These are phyloP conservation scores for Macheiramphus alcinus DNA, from an alignment of 2,113 vertebrate genomes.

Conservation along the genomic window DNA sequence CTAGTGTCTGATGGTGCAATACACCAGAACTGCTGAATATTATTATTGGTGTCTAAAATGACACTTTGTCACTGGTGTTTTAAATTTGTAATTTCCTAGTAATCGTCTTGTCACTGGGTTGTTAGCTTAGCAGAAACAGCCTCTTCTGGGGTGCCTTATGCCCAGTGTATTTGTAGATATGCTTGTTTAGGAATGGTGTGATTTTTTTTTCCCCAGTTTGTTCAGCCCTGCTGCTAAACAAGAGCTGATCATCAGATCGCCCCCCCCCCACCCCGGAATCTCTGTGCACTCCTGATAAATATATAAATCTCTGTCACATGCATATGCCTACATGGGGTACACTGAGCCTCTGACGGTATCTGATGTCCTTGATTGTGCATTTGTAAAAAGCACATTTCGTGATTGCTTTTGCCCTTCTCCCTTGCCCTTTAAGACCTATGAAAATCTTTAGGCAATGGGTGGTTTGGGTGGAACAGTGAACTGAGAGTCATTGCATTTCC, in stretches of 20 bases:
- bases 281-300: background rate
- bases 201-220: background rate
- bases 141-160: background rate
- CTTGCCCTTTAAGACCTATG: background rate
- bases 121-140: background rate
- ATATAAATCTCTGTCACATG: background rate
- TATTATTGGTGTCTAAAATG: background rate
- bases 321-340: background rate
- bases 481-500: background rate
- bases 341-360: background rate
- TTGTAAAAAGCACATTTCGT: background rate
- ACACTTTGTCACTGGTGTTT: background rate
- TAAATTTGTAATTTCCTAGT: background rate
- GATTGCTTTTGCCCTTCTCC: background rate
- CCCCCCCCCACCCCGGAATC: background rate
- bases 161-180: background rate
- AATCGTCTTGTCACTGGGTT: background rate
- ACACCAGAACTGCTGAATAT: background rate
- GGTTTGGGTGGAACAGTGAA: background rate
- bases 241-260: background rate
- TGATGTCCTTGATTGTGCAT: rapidly evolving
- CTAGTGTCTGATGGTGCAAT: background rate
- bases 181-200: background rate
- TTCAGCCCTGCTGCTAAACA: background rate
- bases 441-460: background rate